Base-by-base conservation (phyloP, 2,797 vertebrate genomes). In the Anabas testudineus region DNA sequence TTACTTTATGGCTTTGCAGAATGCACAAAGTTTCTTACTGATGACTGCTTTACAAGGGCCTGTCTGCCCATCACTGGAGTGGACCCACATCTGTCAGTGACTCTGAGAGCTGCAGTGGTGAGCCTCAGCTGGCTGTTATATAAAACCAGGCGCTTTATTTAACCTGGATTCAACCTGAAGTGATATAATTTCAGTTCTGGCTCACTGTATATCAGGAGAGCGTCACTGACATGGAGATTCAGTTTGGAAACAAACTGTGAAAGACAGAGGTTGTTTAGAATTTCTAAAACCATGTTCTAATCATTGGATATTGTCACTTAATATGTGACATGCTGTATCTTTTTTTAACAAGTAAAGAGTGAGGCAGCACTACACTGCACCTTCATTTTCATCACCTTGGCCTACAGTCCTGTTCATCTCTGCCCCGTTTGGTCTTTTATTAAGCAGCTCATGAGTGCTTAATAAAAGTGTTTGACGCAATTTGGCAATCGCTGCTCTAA, bases 371-470 rank as follows among this genome's bases (percentile, higher is more conserved):
- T 19, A 22, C 36, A 4, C 54, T 51, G 42, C 19, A 46, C 67
- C 58, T 76, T 74, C 78, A 24, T 69, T 88, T 87, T 91, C 87
- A 87, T 83, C 85, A 78, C 79, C 64, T 79, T 54, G 47, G 63
- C 64, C 41, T 5, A 10, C 77, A 74, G n/a, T 76, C 54, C 63
- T 66, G 59, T 53, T 76, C 72, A 71, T 76, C 66, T 84, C 66
- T 80, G 74, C 75, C 61, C 24, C 1, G 37, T 67, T 47, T 67
- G 67, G 61, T 48, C 70, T 84, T 88, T 91, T 83, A 86, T 89
- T 80, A 90, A 85, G 71, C 55, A 78, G 76, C 69, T 64, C 82
- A 90, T 85, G 83, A 86, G 66, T 70, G 57, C 59, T 67, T 26
- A 3, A n/a, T n/a, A n/a, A n/a, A n/a, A n/a, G 59, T 74, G 68